Evolutionary conservation across 2,888 invertebrate genomes (phyloP), one percentile per base, ranked within the genome.

Genomic region (Athripsodes cinereus): DNA sequence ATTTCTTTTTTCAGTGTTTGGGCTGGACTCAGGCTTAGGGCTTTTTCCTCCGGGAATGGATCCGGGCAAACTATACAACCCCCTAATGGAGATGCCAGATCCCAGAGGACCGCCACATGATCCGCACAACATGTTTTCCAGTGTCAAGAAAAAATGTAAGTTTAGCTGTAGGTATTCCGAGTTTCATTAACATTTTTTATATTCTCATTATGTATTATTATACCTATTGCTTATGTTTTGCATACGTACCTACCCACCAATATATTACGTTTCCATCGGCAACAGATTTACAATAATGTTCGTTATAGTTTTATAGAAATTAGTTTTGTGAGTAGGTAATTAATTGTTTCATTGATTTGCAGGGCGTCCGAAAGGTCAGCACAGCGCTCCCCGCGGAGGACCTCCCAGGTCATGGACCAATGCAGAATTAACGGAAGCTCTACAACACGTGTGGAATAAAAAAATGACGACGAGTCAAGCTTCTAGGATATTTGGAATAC

Each of bases 401-500:
- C 93, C 93, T 11, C 93, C 93, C 1, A 81, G 93, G 55, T 93
- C 93, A 1, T 93, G 93, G 93, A 93, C 92, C 62, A 93, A 93
- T 75, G 90, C 90, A 35, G 93, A 93, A 69, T 80, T 93, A 53
- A 93, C 93, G 53, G 90, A 92, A 74, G 93, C 93, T 1, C 81
- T 93, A 54, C 92, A 92, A 69, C 92, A 92, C 74, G 93, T 93
- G n/a, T 93, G 93, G 93, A 92, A 92, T 74, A 92, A 93, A 70
- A 92, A 92, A 72, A 93, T 93, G 92, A 93, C 93, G 63, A 93
- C 93, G 48, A 92, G 92, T 69, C 92, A 93, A 73, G 93, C 93
- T 10, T 92, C 92, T 21, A 77, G 93, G 63, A 89, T 92, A 71
- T 93, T 92, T 74, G 92, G 93, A 47, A 93, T 93, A 65, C 93